phyloP scores from a whole-genome alignment of 2,797 vertebrate species.

The Lithobates sylvaticus region DNA sequence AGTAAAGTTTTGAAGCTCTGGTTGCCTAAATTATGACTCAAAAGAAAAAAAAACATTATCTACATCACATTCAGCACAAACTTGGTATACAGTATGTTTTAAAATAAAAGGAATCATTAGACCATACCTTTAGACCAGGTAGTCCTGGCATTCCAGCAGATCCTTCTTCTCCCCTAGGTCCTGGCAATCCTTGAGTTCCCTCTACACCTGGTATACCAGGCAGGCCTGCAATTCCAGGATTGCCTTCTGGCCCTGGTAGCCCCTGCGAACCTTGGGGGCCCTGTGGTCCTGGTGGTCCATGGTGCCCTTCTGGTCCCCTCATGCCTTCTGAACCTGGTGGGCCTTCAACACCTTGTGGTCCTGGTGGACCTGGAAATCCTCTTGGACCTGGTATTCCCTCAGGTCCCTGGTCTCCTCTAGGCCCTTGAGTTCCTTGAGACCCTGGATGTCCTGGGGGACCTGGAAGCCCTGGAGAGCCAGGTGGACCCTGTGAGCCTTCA shows the following conservation, averaged over 20 bases:
- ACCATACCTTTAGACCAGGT: conserved; percentile 65
- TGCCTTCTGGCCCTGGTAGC: conserved; percentile 63
- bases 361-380: conserved; percentile 61
- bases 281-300: conserved; percentile 59
- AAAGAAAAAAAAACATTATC: too few relatives aligned
- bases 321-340: conserved; percentile 62
- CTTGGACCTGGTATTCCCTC: conserved; percentile 45
- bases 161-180: conserved; percentile 29
- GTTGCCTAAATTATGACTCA: too few relatives aligned
- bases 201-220: conserved; percentile 40
- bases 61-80: too few relatives aligned
- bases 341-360: conserved; percentile 68
- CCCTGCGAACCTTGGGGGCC: conserved; percentile 63
- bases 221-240: conserved; percentile 35
- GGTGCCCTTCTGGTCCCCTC: conserved; percentile 62
- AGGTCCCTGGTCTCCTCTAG: conserved; percentile 64
- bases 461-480: conserved; percentile 55
- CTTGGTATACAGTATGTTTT: too few relatives aligned
- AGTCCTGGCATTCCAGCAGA: conserved; percentile 22
- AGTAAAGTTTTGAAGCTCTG: too few relatives aligned
- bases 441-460: conserved; percentile 64
- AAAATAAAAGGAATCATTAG: not conserved
- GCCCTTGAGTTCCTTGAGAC: conserved; percentile 56
- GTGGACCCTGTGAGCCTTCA: conserved; percentile 57
- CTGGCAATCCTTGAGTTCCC: conserved; percentile 35